Evolutionary conservation across 2,888 invertebrate species (phyloP).

Genomic region (Biston stratarius): DNA sequence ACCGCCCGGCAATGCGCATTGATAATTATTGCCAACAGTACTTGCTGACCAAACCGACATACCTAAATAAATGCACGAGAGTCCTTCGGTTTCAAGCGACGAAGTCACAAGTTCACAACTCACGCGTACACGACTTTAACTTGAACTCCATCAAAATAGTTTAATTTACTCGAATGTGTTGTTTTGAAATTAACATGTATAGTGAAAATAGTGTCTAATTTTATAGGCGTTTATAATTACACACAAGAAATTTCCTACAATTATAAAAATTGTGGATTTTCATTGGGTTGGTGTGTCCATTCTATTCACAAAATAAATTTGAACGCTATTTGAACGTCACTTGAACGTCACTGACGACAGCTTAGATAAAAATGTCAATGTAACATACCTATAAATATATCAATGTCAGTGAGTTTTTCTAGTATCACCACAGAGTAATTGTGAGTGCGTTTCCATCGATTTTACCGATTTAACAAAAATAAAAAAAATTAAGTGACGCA

Average conservation of each 20-base stretch:
- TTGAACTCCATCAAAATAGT: constrained; percentile 7
- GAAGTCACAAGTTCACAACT: constrained; percentile 79
- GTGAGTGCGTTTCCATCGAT: not conserved
- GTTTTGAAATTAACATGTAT: too few relatives aligned
- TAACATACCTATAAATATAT: not conserved
- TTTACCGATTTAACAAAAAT: constrained; percentile 4
- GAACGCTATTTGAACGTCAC: too few relatives aligned
- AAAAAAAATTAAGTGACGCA: constrained; percentile 9
- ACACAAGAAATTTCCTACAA: not conserved
- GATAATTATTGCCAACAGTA: constrained; percentile 86
- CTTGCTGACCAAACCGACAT: constrained; percentile 92
- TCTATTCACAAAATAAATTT: too few relatives aligned
- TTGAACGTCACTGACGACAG: too few relatives aligned
- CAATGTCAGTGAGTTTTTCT: not conserved
- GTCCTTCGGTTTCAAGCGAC: constrained; percentile 73
- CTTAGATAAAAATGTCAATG: not conserved
- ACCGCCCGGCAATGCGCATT: constrained; percentile 74
- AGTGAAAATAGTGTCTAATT: not conserved
- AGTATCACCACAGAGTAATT: not conserved
- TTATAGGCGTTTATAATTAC: not conserved
- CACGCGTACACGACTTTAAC: constrained; percentile 22
- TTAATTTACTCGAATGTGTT: not conserved
- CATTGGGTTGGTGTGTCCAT: too few relatives aligned
- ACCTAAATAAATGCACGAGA: constrained; percentile 80
- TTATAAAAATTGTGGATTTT: too few relatives aligned